These are phyloP conservation scores for Pandemis corylana DNA, from an alignment of 2,888 invertebrate species.

Conservation along the genomic window DNA sequence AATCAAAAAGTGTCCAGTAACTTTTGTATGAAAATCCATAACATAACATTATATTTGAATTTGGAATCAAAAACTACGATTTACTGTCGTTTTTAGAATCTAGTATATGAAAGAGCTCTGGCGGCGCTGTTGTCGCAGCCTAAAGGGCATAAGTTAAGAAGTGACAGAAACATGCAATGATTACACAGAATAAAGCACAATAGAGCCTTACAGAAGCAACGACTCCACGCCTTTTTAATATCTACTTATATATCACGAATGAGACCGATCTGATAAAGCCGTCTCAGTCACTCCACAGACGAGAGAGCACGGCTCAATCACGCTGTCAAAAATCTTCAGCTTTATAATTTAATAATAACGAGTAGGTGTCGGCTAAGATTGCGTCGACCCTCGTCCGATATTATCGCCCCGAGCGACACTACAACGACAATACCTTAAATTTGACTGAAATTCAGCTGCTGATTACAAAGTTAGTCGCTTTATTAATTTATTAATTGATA, in stretches of 20 bases:
- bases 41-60: no score
- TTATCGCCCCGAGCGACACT: not conserved
- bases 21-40: no score
- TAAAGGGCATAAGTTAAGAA: no score
- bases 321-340: not conserved
- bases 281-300: not conserved
- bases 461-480: not conserved
- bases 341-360: not conserved
- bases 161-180: no score
- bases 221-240: not conserved
- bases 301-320: not conserved
- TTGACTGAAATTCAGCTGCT: conserved; percentile 1
- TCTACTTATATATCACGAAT: not conserved
- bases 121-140: no score
- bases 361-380: not conserved
- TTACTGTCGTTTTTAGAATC: no score
- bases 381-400: conserved; percentile 22
- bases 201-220: not conserved
- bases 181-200: no score
- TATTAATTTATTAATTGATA: conserved; percentile 12
- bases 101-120: no score
- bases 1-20: no score
- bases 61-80: no score
- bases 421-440: conserved; percentile 8
- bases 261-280: not conserved